Evolutionary conservation across 2,797 vertebrate species (phyloP).

Genomic region (Geotrypetes seraphini): DNA sequence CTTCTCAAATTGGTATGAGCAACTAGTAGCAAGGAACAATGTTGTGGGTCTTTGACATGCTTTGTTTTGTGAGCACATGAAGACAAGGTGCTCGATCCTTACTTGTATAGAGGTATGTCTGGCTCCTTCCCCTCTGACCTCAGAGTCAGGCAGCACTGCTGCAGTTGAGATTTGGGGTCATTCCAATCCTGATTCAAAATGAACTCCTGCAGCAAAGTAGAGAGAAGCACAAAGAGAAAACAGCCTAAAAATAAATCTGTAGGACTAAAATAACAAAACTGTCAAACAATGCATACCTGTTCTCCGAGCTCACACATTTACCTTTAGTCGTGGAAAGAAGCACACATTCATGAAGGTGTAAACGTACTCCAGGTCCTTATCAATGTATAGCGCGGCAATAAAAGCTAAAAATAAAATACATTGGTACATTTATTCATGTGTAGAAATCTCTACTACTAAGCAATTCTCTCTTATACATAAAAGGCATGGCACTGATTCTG

Average conservation of each 20-base stretch:
- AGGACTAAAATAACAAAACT: too few relatives aligned
- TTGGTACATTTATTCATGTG: too few relatives aligned
- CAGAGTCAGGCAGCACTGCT: conserved; percentile 92
- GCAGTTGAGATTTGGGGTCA: conserved; percentile 97
- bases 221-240: conserved; percentile 7
- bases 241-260: neutral
- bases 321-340: conserved; percentile 95
- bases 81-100: too few relatives aligned
- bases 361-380: conserved; percentile 93
- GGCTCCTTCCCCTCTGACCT: conserved; percentile 95
- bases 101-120: conserved; percentile 97
- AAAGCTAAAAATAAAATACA: conserved; percentile 64
- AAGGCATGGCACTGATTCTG: too few relatives aligned
- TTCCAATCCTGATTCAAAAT: conserved; percentile 99
- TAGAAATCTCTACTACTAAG: too few relatives aligned
- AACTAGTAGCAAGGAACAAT: too few relatives aligned
- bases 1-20: too few relatives aligned
- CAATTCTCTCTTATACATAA: too few relatives aligned
- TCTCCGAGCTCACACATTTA: conserved; percentile 41
- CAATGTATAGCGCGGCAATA: conserved; percentile 93
- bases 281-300: neutral
- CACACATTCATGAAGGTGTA: conserved; percentile 98
- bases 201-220: conserved; percentile 73
- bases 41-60: too few relatives aligned
- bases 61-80: too few relatives aligned